A percentile compares a stretch with the other conserved stretches of the same genome.
Evolutionary conservation across 2,888 invertebrate species (phyloP).

Genomic region (Amiota communis): DNA sequence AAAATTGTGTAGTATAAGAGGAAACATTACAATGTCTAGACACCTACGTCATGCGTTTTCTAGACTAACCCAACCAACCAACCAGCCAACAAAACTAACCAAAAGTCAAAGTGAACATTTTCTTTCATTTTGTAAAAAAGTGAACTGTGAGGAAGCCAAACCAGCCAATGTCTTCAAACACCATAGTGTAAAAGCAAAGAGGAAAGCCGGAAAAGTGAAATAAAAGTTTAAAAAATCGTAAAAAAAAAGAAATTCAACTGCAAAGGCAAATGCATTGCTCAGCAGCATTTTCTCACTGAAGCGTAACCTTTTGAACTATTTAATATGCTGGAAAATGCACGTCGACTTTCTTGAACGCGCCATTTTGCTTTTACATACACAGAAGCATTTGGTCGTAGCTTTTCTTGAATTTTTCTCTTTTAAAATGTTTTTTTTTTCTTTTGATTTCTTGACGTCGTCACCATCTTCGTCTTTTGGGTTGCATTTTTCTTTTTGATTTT

Average conservation of each 20-base stretch:
- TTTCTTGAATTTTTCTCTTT: constrained; percentile 14
- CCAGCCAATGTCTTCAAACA: constrained; percentile 1
- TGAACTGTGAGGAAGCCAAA: not conserved
- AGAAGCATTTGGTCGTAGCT: constrained; percentile 16
- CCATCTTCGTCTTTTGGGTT: constrained; percentile 24
- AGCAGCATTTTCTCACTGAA: constrained; percentile 36
- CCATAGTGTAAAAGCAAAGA: constrained; percentile 30
- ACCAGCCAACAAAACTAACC: not conserved
- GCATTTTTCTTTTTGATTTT: not conserved
- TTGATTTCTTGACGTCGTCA: not conserved
- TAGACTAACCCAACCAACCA: constrained; percentile 37
- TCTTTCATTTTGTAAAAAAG: not conserved
- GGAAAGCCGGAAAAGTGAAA: constrained; percentile 43
- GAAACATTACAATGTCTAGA: constrained; percentile 70
- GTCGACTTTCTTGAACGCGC: constrained; percentile 48
- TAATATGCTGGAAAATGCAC: constrained; percentile 67
- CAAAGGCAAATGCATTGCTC: constrained; percentile 38
- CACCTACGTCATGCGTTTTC: constrained; percentile 68
- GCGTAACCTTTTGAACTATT: constrained; percentile 60
- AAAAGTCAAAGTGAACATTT: not conserved
- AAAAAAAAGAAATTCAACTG: constrained; percentile 38
- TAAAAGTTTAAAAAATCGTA: constrained; percentile 42
- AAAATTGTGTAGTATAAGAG: constrained; percentile 45
- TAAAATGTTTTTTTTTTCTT: constrained; percentile 26
- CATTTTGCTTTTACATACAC: constrained; percentile 6